Evolutionary conservation across 2,797 vertebrate species (phyloP), one percentile per base, ranked within the genome.

Genomic region (Vespertilio murinus): DNA sequence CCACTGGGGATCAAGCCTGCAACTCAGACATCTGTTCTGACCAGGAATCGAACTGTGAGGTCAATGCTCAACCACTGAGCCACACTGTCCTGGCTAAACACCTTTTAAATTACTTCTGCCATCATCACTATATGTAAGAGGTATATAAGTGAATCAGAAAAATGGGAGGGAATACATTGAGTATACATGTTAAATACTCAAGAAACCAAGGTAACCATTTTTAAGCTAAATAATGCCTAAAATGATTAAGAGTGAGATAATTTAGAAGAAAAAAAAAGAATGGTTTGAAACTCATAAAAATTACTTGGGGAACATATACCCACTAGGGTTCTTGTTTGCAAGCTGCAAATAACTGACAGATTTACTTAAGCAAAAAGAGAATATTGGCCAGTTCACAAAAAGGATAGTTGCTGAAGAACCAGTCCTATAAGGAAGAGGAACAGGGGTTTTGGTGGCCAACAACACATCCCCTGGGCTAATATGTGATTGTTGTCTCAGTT

Each of bases 211-310:
- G 8, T 23, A 33, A 67, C 3, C 14, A 22, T 23, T 33, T 93
- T 78, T 14, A 49, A 49, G 45, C 45, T 78, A 82, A 73, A 38
- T 49, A 16, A 91, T 67, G 23, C 13, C 20, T 69, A 74, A 67
- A 87, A 80, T 54, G 17, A 85, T 40, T 70, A 71, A 89, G 12
- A 30, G n/a, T 47, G 70, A 94, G 78, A 92, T 64, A 69, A 64
- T 38, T 92, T 61, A n/a, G 30, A 33, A 23, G 16, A 22, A 75
- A 8, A 42, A 75, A 8, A 42, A 42, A 42, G 47, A 94, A 28
- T 8, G 11, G 1, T 28, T 6, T 82, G 14, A 61, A 70, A 23
- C 23, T 30, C 14, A 88, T 38, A 86, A 88, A 17, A 82, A 38
- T 40, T 18, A 56, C 4, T 9, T 69, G 47, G 22, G 35, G 83